Evolutionary conservation across 2,797 vertebrate genomes (phyloP).

Genomic region (Acanthurus tractus): DNA sequence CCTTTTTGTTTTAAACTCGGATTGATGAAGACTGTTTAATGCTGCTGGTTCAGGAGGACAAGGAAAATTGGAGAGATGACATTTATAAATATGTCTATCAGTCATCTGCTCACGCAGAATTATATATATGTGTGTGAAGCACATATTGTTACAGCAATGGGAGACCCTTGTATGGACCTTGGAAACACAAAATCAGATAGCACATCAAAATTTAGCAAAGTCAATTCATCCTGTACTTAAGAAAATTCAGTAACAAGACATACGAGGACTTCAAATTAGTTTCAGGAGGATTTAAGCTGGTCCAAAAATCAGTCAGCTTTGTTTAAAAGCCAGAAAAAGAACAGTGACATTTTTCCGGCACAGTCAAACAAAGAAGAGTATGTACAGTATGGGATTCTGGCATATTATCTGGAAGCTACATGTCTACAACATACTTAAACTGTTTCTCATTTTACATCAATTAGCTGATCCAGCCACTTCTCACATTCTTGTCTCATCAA

Average conservation of each 20-base stretch:
- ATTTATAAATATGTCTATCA: slow-evolving; percentile 9
- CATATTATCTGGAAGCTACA: slow-evolving; percentile 44
- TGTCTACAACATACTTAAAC: slow-evolving; percentile 44
- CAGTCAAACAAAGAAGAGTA: slow-evolving; percentile 59
- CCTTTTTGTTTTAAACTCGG: background rate
- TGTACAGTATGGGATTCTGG: slow-evolving; percentile 21
- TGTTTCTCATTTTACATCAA: slow-evolving; percentile 58
- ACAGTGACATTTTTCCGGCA: slow-evolving; percentile 42
- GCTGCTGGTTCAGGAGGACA: background rate
- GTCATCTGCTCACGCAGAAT: background rate
- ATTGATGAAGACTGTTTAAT: background rate
- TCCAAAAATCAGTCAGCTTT: slow-evolving; percentile 57
- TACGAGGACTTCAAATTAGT: slow-evolving; percentile 1
- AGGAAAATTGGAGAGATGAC: slow-evolving; percentile 3
- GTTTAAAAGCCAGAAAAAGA: slow-evolving; percentile 52
- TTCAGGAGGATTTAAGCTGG: background rate
- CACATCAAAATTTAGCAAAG: background rate
- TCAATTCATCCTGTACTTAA: slow-evolving; percentile 43
- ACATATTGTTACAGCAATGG: slow-evolving; percentile 18
- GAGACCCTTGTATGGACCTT: slow-evolving; percentile 1
- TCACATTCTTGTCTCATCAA: slow-evolving; percentile 32
- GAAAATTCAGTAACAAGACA: slow-evolving; percentile 52
- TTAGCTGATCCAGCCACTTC: slow-evolving; percentile 41
- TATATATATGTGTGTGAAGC: background rate
- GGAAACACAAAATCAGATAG: slow-evolving; percentile 11